Percentiles rank a stretch among this genome's conserved stretches.
phyloP scores from a whole-genome alignment of 2,113 vertebrate genomes.

The Phyllopteryx taeniolatus region DNA sequence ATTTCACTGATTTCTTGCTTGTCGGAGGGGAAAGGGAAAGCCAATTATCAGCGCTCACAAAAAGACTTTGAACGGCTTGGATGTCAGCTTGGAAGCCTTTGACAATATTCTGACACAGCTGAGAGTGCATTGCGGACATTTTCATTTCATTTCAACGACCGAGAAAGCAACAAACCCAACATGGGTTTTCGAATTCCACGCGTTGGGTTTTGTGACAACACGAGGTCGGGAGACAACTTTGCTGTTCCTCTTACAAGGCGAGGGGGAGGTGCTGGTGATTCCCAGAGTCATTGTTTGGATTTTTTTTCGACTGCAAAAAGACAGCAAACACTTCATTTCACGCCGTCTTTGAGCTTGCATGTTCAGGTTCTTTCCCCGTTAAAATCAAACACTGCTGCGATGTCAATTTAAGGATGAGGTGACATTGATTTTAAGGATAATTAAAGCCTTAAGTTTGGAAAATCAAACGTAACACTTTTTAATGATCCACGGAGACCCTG shows the following conservation, averaged over 20 bases:
- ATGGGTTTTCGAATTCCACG: too few species aligned
- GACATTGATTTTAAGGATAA: background rate
- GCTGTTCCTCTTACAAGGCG: too few species aligned
- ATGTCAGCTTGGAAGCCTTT: too few species aligned
- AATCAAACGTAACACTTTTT: slow-evolving; percentile 1
- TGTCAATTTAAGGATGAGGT: background rate
- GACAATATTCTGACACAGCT: too few species aligned
- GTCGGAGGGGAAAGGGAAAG: background rate
- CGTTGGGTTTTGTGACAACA: too few species aligned
- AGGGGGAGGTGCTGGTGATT: background rate
- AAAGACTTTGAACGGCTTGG: too few species aligned
- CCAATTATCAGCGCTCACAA: too few species aligned
- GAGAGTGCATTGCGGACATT: too few species aligned
- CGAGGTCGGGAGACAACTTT: too few species aligned
- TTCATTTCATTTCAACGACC: too few species aligned
- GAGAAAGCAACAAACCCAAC: too few species aligned
- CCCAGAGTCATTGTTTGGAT: background rate
- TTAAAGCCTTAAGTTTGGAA: background rate
- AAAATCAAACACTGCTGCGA: background rate
- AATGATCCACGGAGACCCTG: background rate
- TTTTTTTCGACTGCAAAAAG: background rate
- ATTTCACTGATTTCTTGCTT: background rate
- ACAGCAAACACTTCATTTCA: background rate
- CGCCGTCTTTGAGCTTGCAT: background rate
- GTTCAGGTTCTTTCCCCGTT: background rate